These are phyloP conservation scores for Abrostola triplasia DNA, from an alignment of 2,888 invertebrate species.

Conservation along the genomic window DNA sequence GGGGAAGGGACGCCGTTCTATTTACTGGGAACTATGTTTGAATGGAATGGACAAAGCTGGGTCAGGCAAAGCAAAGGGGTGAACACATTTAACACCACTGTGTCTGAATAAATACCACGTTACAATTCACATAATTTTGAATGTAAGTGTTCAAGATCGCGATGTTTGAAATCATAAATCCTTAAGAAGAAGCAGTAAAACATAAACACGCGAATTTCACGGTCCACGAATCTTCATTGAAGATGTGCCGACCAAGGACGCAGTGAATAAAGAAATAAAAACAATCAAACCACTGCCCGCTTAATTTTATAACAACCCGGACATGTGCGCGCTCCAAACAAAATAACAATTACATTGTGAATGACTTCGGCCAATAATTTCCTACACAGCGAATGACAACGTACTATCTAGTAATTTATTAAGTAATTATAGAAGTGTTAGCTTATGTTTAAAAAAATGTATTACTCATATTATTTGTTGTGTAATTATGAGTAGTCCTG, in stretches of 20 bases:
- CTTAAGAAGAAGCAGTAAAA: slow-evolving; percentile 29
- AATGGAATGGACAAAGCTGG: slow-evolving; percentile 75
- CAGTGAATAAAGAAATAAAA: slow-evolving; percentile 65
- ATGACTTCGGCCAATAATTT: slow-evolving; percentile 55
- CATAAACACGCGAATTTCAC: slow-evolving; percentile 71
- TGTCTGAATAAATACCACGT: slow-evolving; percentile 41
- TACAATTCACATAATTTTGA: slow-evolving; percentile 22
- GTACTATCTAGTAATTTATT: slow-evolving; percentile 37
- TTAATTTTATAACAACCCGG: slow-evolving; percentile 61
- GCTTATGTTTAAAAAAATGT: no score
- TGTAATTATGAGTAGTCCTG: no score
- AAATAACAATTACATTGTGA: slow-evolving; percentile 54
- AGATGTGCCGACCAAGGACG: slow-evolving; percentile 76
- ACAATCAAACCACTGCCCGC: slow-evolving; percentile 59
- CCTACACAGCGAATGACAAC: slow-evolving; percentile 41
- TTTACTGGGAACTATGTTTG: slow-evolving; percentile 78
- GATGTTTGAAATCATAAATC: slow-evolving; percentile 12
- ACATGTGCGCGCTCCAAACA: slow-evolving; percentile 53
- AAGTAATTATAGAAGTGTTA: no score
- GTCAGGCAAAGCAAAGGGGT: slow-evolving; percentile 55
- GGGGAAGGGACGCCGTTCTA: slow-evolving; percentile 76
- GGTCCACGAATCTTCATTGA: slow-evolving; percentile 72
- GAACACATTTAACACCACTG: slow-evolving; percentile 47
- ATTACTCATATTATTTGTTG: no score
- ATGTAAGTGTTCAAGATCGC: neutral